Base-by-base conservation (phyloP, 1,140 invertebrate species). In the Atta texana region DNA sequence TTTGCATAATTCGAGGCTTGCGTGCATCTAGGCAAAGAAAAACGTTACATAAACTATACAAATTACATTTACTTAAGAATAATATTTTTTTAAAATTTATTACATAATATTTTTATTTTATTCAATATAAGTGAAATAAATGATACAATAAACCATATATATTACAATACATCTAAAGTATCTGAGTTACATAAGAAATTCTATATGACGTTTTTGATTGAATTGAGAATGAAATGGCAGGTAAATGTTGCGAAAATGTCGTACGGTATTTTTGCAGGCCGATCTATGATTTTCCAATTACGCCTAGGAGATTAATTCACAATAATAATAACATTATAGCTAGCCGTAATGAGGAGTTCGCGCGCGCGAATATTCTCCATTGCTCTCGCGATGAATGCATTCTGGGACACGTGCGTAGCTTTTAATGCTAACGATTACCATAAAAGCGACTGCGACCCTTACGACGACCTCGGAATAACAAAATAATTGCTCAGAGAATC, bases 381-480 rank as follows among this genome's bases (percentile, higher is more conserved):
- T n/a, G 18, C 5, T 49, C n/a, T 28, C 34, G 5, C 53, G 55
- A 21, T 34, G 34, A 53, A 51, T 24, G 18, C 34, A 24, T 49
- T 39, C 74, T 24, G 39, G 76, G 44, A 61, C 55, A 49, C 81
- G 55, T 69, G 64, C 34, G 78, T 69, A 55, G 24, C 59, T 59
- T 82, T 87, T 59, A 89, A 76, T 59, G 72, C 71, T 88, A 89
- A 90, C 75, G 88, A 89, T 89, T 85, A 81, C 86, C 81, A 82
- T 90, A 90, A 90, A 85, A 69, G 86, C 24, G 75, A 34, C 18
- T 12, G 69, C 59, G 55, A 28, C 18, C 18, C 57, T 53, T 85
- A 81, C 69, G 81, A 90, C 76, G 64, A 77, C 59, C 88, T 90
- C 86, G 76, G 74, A 49, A 31, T 74, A 84, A 87, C 72, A 64